Evolutionary conservation across 2,113 vertebrate genomes (phyloP).

Genomic region (Sakesphorus luctuosus): DNA sequence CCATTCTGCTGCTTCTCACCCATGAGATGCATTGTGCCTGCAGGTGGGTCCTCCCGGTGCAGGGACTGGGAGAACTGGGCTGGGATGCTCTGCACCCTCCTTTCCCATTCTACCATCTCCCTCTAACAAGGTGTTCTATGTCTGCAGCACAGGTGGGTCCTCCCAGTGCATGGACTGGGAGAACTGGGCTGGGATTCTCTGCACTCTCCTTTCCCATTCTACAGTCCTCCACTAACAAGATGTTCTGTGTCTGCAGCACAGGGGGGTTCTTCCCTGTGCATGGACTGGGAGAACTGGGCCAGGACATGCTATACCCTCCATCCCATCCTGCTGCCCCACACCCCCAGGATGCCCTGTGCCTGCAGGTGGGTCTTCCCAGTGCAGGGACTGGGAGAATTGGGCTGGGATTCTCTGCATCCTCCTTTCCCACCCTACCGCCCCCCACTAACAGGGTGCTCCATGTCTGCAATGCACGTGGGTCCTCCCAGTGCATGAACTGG

Average conservation of each 20-base stretch:
- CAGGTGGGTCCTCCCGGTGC: background rate
- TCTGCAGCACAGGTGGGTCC: background rate
- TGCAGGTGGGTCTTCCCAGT: background rate
- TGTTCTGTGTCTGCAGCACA: too few relatives aligned
- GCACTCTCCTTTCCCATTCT: too few relatives aligned
- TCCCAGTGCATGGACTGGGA: background rate
- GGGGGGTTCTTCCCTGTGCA: background rate
- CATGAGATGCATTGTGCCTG: background rate
- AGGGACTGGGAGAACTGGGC: background rate
- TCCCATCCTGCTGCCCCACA: too few relatives aligned
- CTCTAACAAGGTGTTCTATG: rapidly evolving
- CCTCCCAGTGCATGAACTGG: background rate
- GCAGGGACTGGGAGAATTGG: background rate
- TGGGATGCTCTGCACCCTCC: too few relatives aligned
- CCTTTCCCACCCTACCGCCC: too few relatives aligned
- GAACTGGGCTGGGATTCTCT: background rate
- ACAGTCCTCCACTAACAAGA: too few relatives aligned
- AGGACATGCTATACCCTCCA: too few relatives aligned
- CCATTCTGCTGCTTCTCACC: background rate
- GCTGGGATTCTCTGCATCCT: background rate
- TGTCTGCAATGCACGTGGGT: too few relatives aligned
- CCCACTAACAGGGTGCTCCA: too few relatives aligned
- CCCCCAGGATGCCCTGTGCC: too few relatives aligned
- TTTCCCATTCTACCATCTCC: background rate
- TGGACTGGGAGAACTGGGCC: too few relatives aligned